These are phyloP conservation scores for Trissolcus basalis DNA, from an alignment of 1,140 invertebrate species.

Conservation along the genomic window DNA sequence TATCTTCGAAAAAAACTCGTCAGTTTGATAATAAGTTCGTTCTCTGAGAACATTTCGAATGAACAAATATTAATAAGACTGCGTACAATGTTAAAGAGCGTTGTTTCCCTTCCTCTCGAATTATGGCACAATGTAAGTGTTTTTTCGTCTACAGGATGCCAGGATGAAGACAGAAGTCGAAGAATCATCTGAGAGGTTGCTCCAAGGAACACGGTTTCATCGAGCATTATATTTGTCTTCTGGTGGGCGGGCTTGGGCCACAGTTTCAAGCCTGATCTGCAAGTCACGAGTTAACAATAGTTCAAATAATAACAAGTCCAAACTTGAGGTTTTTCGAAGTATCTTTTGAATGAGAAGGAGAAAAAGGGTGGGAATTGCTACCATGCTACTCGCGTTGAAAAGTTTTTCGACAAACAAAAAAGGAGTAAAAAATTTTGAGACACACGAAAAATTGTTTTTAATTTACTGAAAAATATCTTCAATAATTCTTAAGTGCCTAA, in stretches of 20 bases:
- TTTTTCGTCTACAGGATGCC: conserved; percentile 47
- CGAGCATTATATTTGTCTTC: conserved; percentile 67
- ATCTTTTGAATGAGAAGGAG: conserved; percentile 60
- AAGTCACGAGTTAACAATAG: conserved; percentile 76
- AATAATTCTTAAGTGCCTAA: no score
- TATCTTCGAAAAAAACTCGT: no score
- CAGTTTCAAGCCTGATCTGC: conserved; percentile 65
- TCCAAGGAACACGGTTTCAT: conserved; percentile 25
- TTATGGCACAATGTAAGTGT: conserved; percentile 48
- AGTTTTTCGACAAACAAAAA: no score
- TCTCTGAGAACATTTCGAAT: conserved; percentile 27
- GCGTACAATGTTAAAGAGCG: conserved; percentile 10
- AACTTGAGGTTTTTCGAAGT: conserved; percentile 60
- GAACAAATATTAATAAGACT: conserved; percentile 43
- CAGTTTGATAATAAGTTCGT: conserved; percentile 30
- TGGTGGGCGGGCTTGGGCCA: conserved; percentile 67
- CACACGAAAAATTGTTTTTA: no score
- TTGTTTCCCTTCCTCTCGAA: conserved; percentile 59
- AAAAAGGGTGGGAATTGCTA: conserved; percentile 53
- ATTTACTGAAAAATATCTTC: no score
- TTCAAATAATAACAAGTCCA: conserved; percentile 75
- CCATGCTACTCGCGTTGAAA: conserved; percentile 50
- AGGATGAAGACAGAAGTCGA: conserved; percentile 35
- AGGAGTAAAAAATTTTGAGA: no score
- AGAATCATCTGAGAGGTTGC: conserved; percentile 49